A percentile compares a stretch with the other conserved stretches of the same genome.
Conservation (phyloP, 2,113 vertebrate species). For the Corythoichthys haematopterus region DNA sequence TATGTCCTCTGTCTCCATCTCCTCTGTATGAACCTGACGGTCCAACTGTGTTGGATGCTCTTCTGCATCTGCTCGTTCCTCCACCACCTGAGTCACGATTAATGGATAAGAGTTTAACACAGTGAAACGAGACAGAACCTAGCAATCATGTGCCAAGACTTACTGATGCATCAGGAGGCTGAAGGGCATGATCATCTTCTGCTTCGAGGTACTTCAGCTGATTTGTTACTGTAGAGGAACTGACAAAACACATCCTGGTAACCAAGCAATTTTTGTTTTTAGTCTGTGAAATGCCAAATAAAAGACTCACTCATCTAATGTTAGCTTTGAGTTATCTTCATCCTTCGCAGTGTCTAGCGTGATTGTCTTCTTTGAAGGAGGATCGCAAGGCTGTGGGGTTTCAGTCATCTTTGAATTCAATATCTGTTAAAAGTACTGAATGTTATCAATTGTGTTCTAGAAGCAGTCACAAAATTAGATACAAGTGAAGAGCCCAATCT, state of each 20-base stretch:
- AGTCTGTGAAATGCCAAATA: not conserved
- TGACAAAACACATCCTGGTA: conserved; percentile 29
- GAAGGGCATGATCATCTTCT: conserved; percentile 6
- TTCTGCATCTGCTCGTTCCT: conserved; percentile 19
- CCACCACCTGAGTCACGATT: conserved; percentile 23
- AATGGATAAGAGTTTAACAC: not conserved
- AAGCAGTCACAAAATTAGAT: not conserved
- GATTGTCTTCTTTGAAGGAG: conserved; percentile 13
- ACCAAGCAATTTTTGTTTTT: not conserved
- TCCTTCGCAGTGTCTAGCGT: conserved; percentile 15
- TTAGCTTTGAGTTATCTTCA: conserved; percentile 18
- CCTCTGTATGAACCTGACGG: not conserved
- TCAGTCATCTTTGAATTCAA: conserved; percentile 55
- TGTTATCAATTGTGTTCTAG: not conserved
- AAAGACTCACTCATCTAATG: conserved; percentile 45
- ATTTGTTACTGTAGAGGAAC: conserved; percentile 18
- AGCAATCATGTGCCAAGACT: conserved; percentile 20
- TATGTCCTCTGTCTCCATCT: conserved; percentile 11
- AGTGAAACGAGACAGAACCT: not conserved
- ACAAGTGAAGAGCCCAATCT: not conserved
- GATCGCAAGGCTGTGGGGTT: conserved; percentile 34
- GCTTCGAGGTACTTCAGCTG: conserved; percentile 21
- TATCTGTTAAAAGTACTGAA: conserved; percentile 38
- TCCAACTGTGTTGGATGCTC: conserved; percentile 2
- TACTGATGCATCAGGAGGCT: conserved; percentile 33